A percentile compares a stretch with the other conserved stretches of the same genome.
Evolutionary conservation across 2,888 invertebrate species (phyloP).

Genomic region (Zaprionus bogoriensis): DNA sequence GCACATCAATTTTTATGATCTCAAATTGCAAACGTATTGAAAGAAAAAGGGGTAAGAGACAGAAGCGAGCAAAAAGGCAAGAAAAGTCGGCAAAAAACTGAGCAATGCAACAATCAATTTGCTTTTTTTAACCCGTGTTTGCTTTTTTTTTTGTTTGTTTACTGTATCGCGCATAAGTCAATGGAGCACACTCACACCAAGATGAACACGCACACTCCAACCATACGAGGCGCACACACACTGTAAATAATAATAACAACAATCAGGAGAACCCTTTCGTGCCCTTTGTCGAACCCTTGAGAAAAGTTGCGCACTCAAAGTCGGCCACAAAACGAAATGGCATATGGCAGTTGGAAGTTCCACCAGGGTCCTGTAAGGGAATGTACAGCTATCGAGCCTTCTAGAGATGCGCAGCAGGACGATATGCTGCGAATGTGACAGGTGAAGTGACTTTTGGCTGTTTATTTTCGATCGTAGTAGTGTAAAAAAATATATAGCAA

Average conservation of each 20-base stretch:
- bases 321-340: conserved; percentile 64
- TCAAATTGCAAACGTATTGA: conserved; percentile 67
- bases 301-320: conserved; percentile 76
- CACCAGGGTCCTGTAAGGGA: conserved; percentile 10
- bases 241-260: conserved; percentile 60
- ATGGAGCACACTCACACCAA: conserved; percentile 49
- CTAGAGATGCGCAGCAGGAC: conserved; percentile 30
- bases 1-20: conserved; percentile 72
- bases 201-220: conserved; percentile 7
- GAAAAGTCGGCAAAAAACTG: conserved; percentile 18
- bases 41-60: background rate
- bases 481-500: no score
- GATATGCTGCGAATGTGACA: no score
- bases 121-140: conserved; percentile 26
- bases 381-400: conserved; percentile 13
- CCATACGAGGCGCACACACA: background rate
- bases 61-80: background rate
- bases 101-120: conserved; percentile 73
- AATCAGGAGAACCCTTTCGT: conserved; percentile 71
- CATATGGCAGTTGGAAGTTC: conserved; percentile 32
- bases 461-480: no score
- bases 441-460: no score
- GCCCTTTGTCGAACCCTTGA: conserved; percentile 62
- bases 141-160: conserved; percentile 54
- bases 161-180: conserved; percentile 67